These are phyloP conservation scores for Orchestia grillus DNA, from an alignment of 1,140 invertebrate genomes.

Conservation along the genomic window DNA sequence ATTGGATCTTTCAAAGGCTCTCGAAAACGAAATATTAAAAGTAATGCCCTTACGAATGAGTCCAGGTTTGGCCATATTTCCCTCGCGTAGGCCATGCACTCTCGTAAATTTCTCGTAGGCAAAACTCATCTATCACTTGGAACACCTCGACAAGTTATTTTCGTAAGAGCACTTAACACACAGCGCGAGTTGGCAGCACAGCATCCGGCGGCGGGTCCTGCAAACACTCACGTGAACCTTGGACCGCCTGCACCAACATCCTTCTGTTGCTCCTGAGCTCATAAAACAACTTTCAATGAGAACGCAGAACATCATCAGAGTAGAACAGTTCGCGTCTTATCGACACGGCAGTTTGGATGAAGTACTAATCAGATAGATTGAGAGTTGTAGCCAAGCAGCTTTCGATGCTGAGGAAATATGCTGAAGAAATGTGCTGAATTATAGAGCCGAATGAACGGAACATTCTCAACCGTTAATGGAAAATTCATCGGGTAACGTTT, in stretches of 20 bases:
- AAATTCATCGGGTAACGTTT: not conserved
- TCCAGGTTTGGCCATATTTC: conserved; percentile 29
- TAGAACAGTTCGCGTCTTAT: not conserved
- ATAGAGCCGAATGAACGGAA: not conserved
- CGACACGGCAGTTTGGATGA: not conserved
- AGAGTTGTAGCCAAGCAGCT: not conserved
- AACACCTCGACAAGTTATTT: conserved; percentile 52
- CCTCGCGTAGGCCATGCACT: conserved; percentile 29
- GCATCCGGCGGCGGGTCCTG: conserved; percentile 16
- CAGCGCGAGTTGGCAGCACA: not conserved
- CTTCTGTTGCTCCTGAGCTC: conserved; percentile 37
- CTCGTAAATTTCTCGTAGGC: conserved; percentile 43
- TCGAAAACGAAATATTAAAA: not conserved
- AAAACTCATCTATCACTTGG: conserved; percentile 51
- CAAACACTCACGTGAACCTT: conserved; percentile 14
- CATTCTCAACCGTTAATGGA: not conserved
- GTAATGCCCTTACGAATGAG: not conserved
- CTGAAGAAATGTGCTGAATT: not conserved
- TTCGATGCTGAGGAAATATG: not conserved
- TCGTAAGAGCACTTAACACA: conserved; percentile 43
- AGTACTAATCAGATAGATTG: conserved; percentile 1
- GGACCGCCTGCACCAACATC: conserved; percentile 36
- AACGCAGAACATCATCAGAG: not conserved
- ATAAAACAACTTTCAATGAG: conserved; percentile 48
- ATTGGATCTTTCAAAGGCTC: not conserved